A percentile compares a stretch with the other conserved stretches of the same genome.
Evolutionary conservation across 2,888 invertebrate species (phyloP).

Genomic region (Drosophila mayaguana): DNA sequence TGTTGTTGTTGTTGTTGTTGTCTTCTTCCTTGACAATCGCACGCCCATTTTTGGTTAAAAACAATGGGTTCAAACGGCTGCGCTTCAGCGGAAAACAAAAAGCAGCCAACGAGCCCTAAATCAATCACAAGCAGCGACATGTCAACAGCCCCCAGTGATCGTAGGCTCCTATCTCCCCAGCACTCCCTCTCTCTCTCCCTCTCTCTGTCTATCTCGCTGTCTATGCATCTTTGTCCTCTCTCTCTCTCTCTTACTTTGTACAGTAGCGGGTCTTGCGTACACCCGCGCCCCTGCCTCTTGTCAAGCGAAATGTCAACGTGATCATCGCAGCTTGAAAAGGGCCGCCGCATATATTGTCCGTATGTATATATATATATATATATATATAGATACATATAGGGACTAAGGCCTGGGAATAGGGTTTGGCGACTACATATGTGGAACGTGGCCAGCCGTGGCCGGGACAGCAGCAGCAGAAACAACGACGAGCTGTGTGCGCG

Average conservation of each 20-base stretch:
- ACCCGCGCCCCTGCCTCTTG: constrained; percentile 11
- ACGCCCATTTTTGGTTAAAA: constrained; percentile 73
- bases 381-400: constrained; percentile 9
- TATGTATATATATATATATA: constrained; percentile 36
- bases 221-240: background rate
- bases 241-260: background rate
- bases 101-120: constrained; percentile 73
- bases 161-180: background rate
- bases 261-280: constrained; percentile 10
- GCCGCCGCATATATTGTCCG: constrained; percentile 75
- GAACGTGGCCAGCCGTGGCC: constrained; percentile 56
- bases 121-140: constrained; percentile 77
- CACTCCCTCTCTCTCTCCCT: background rate
- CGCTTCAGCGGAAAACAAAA: constrained; percentile 74
- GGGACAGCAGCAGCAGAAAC: constrained; percentile 19
- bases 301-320: constrained; percentile 75
- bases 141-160: constrained; percentile 63
- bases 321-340: constrained; percentile 74
- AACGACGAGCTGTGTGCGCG: constrained; percentile 48
- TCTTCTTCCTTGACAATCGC: constrained; percentile 53
- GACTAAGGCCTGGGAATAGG: constrained; percentile 17
- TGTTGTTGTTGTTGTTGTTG: constrained; percentile 35
- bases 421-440: constrained; percentile 28
- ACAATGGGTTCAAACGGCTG: constrained; percentile 79
- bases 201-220: background rate